Evolutionary conservation across 1,140 invertebrate genomes (phyloP).

Genomic region (Drosophila kohkoa): DNA sequence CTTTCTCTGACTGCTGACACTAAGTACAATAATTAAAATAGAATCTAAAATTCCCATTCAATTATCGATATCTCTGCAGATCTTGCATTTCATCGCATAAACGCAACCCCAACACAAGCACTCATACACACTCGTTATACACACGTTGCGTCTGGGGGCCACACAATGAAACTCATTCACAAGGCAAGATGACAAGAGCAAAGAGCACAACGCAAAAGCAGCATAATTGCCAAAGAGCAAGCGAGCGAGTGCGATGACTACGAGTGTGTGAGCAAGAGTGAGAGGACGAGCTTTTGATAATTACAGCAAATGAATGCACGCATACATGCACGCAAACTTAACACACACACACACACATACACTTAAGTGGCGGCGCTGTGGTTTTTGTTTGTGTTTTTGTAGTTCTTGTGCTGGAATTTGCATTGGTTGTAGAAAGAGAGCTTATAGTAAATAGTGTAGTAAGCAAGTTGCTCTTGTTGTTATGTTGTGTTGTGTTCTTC

Average conservation of each 20-base stretch:
- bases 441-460: constrained; percentile 64
- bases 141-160: background rate
- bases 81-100: too few species aligned
- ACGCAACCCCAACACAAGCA: background rate
- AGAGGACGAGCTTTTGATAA: constrained; percentile 51
- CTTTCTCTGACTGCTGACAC: too few species aligned
- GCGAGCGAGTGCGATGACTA: too few species aligned
- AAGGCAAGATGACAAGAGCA: constrained; percentile 35
- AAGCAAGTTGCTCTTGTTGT: constrained; percentile 25
- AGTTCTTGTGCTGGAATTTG: constrained; percentile 30
- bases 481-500: constrained; percentile 24
- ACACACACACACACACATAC: constrained; percentile 7
- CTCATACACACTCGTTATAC: background rate
- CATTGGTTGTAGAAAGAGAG: constrained; percentile 41
- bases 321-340: constrained; percentile 5
- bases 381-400: constrained; percentile 15
- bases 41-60: background rate
- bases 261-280: background rate
- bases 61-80: background rate
- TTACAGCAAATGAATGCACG: constrained; percentile 62
- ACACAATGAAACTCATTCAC: constrained; percentile 63
- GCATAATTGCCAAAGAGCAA: constrained; percentile 32
- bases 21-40: background rate
- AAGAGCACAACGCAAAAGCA: constrained; percentile 5
- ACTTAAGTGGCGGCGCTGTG: constrained; percentile 24